These are phyloP conservation scores for Ophiothrix spiculata DNA, from an alignment of 35 echinoderm and acorn worm species.

Conservation along the genomic window DNA sequence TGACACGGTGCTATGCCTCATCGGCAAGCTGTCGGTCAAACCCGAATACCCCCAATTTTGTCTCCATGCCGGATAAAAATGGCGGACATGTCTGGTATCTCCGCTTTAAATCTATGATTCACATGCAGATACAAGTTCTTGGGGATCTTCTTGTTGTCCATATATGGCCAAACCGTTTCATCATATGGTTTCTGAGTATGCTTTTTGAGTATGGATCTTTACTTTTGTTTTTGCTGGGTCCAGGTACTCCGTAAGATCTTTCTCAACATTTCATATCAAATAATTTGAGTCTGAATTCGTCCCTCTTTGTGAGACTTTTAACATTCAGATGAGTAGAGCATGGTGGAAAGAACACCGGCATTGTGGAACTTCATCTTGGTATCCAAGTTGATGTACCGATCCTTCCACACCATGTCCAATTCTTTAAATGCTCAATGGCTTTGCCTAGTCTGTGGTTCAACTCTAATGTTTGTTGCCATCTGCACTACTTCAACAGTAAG, in stretches of 20 bases:
- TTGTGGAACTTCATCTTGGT: conserved; percentile 6
- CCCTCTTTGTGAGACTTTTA: not conserved
- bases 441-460: not conserved
- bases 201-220: not conserved
- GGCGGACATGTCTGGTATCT: too few species aligned
- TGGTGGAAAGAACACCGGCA: not conserved
- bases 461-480: not conserved
- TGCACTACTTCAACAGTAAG: not conserved
- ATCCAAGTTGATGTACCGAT: not conserved
- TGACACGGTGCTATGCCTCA: too few species aligned
- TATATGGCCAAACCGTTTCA: conserved; percentile 15
- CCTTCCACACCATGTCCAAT: not conserved
- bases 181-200: not conserved
- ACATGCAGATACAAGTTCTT: too few species aligned
- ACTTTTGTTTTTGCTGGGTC: not conserved
- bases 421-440: not conserved
- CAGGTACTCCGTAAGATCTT: not conserved
- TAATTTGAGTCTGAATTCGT: not conserved
- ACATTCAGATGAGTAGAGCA: not conserved
- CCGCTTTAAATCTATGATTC: too few species aligned
- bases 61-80: too few species aligned
- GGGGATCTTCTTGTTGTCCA: not conserved
- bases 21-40: too few species aligned
- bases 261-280: conserved; percentile 19
- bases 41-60: too few species aligned